Evolutionary conservation across 2,797 vertebrate genomes (phyloP).

Genomic region (Oophaga sylvatica): DNA sequence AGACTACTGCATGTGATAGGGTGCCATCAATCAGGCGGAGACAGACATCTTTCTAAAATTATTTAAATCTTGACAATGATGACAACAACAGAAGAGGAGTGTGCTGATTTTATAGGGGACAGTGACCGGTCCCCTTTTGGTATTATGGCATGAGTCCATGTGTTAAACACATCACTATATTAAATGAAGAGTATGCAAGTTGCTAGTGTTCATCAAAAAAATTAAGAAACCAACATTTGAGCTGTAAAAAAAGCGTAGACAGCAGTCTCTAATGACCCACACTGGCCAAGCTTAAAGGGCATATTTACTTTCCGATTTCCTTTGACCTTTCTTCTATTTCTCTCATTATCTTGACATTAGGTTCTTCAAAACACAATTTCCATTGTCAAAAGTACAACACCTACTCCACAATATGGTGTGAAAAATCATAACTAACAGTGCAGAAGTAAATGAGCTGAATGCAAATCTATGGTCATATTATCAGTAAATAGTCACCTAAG

Average conservation of each 20-base stretch:
- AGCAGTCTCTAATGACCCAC: conserved; percentile 37
- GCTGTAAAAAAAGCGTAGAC: not conserved
- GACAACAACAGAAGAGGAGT: too few relatives aligned
- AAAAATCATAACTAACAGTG: not conserved
- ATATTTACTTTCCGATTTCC: conserved; percentile 25
- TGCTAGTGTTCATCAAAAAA: not conserved
- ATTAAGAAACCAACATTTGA: not conserved
- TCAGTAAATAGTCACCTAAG: not conserved
- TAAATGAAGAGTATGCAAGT: not conserved
- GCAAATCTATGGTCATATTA: not conserved
- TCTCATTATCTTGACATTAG: conserved; percentile 37
- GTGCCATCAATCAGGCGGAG: too few relatives aligned
- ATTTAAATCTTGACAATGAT: too few relatives aligned
- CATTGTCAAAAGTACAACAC: conserved; percentile 1
- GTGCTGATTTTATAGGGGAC: too few relatives aligned
- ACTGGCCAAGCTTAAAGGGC: conserved; percentile 39
- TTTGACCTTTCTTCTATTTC: conserved; percentile 42
- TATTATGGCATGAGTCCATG: not conserved
- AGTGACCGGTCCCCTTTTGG: too few relatives aligned
- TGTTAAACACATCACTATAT: not conserved
- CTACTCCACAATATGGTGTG: not conserved
- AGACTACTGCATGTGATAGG: too few relatives aligned
- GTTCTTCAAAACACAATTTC: conserved; percentile 26
- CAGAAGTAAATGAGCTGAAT: not conserved
- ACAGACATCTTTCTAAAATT: too few relatives aligned